phyloP scores from a whole-genome alignment of 2,888 invertebrate genomes.

The Drosophila siamana region DNA sequence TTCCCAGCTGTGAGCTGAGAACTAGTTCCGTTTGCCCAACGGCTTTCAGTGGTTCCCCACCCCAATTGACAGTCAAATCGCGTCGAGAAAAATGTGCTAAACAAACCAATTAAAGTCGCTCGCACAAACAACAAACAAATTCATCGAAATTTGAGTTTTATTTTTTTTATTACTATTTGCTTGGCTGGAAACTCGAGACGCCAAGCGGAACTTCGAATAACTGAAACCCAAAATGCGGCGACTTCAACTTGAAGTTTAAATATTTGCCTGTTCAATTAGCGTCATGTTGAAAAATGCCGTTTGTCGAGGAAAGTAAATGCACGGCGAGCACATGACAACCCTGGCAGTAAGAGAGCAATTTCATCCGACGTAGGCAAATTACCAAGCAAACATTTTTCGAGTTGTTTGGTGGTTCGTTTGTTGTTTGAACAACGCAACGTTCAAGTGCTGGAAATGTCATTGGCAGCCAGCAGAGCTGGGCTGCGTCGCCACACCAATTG shows the following conservation, averaged over 20 bases:
- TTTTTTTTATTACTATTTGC: constrained; percentile 46
- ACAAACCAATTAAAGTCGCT: constrained; percentile 69
- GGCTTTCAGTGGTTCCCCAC: constrained; percentile 8
- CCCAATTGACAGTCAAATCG: constrained; percentile 10
- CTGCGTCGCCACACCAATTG: constrained; percentile 38
- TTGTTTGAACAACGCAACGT: constrained; percentile 38
- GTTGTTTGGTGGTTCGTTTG: constrained; percentile 14
- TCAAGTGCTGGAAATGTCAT: constrained; percentile 61
- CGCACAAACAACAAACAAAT: constrained; percentile 54
- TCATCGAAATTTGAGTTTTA: constrained; percentile 48
- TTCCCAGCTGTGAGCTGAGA: background rate
- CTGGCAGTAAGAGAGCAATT: constrained; percentile 33
- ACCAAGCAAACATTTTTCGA: constrained; percentile 29
- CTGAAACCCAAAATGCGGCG: constrained; percentile 24
- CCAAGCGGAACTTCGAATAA: constrained; percentile 52
- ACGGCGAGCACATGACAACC: constrained; percentile 31
- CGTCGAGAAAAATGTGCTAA: constrained; percentile 54
- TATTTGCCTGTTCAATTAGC: constrained; percentile 78
- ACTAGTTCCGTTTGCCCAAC: background rate
- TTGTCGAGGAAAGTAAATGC: constrained; percentile 55
- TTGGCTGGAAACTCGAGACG: constrained; percentile 17
- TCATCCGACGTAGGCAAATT: constrained; percentile 40
- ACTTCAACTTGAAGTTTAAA: constrained; percentile 38
- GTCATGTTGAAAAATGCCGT: constrained; percentile 58
- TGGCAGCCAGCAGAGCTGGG: too few relatives aligned